Base-by-base conservation (phyloP, 2,888 invertebrate genomes). In the Nemoura dubitans region DNA sequence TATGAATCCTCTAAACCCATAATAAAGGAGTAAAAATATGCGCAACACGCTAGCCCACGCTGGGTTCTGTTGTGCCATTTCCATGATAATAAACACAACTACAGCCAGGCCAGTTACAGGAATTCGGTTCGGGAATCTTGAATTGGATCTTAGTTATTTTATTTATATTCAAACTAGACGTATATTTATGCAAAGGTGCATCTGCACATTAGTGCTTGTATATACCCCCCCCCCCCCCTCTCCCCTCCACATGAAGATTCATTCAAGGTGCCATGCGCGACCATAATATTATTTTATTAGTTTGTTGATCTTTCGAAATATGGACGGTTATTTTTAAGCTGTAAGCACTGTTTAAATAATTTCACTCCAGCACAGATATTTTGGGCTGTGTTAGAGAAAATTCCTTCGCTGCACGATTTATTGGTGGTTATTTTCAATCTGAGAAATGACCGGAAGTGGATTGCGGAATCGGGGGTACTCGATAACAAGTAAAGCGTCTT, bases 281-380 rank as follows among this genome's bases (percentile, higher is more conserved):
- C 78, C 28, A 28, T 28, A 78, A 28, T 78, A 78, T 14, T 78
- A 28, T 25, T 30, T 82, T 83, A 83, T 83, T 83, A 83, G 43
- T 83, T 83, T 83, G 83, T 83, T 83, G 83, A 78, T 42, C 83
- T 83, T 83, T 30, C 36, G 36, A 42, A 83, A 83, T 83, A n/a
- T 42, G 83, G 30, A 26, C n/a, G 42, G 83, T 42, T 83, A 83
- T 83, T 42, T 83, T 83, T 83, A 83, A 42, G 26, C 83, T 7
- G 30, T 81, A 5, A 0, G 10, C n/a, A 14, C 30, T 29, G 81
- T 21, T 3, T 59, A 21, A 7, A 10, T 59, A 2, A 7, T 2
- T 16, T 21, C 21, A 7, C 59, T 21, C 59, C 59, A 59, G 21
- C 21, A 1, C 21, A 21, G 59, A 21, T 59, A 36, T 36, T 10